Evolutionary conservation across 2,888 invertebrate species (phyloP).

Genomic region (Calliphora vomitoria): DNA sequence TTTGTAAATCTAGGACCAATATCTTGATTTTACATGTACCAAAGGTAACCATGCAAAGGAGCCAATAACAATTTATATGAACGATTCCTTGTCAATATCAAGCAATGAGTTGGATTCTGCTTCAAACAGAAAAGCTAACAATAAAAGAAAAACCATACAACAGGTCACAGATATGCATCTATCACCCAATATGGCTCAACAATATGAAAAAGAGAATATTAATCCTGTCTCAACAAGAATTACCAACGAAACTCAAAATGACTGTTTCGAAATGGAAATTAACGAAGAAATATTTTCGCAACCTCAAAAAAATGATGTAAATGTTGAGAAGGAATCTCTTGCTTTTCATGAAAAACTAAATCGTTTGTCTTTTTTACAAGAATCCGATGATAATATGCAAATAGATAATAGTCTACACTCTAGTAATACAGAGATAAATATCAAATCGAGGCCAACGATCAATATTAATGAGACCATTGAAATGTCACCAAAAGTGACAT

Average conservation of each 20-base stretch:
- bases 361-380: conserved; percentile 32
- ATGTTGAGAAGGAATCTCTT: conserved; percentile 30
- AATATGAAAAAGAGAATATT: conserved; percentile 50
- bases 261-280: conserved; percentile 28
- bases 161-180: background rate
- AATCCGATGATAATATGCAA: conserved; percentile 27
- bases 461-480: conserved; percentile 6
- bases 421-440: background rate
- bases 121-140: background rate
- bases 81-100: conserved; percentile 30
- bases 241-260: conserved; percentile 22
- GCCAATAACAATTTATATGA: conserved; percentile 36
- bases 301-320: background rate
- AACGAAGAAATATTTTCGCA: background rate
- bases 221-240: conserved; percentile 5
- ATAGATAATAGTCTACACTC: background rate
- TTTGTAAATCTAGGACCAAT: background rate
- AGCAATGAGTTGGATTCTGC: background rate
- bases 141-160: conserved; percentile 3
- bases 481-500: background rate
- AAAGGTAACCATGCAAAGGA: background rate
- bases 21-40: background rate
- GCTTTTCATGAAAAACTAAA: conserved; percentile 57
- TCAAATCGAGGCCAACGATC: background rate
- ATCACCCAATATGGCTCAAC: background rate